Evolutionary conservation across 2,888 invertebrate genomes (phyloP).

Genomic region (Papilio protenor): DNA sequence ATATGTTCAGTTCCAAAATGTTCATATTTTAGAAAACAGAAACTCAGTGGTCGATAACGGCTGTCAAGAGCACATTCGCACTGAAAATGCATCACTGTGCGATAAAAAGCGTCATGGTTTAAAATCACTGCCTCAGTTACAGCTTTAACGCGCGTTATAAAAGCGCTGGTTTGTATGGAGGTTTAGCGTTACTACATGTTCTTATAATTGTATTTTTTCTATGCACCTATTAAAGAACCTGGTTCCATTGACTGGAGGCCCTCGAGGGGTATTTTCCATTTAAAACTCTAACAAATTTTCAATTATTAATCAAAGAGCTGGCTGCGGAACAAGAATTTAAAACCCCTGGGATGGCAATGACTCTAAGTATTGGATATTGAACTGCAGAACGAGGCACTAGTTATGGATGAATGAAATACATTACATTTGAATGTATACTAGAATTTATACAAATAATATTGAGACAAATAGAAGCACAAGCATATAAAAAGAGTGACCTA

Average conservation of each 20-base stretch:
- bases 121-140: too few relatives aligned
- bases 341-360: background rate
- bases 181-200: background rate
- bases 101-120: too few relatives aligned
- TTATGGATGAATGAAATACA: too few relatives aligned
- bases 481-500: too few relatives aligned
- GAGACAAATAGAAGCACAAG: too few relatives aligned
- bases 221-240: background rate
- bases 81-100: too few relatives aligned
- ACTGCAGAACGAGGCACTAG: too few relatives aligned
- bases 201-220: background rate
- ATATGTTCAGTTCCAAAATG: background rate
- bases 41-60: background rate
- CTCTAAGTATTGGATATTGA: background rate
- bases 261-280: background rate
- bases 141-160: too few relatives aligned
- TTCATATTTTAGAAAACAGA: background rate
- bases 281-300: background rate
- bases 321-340: background rate
- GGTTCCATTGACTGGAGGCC: background rate
- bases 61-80: background rate
- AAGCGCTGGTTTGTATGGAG: too few relatives aligned
- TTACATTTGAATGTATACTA: too few relatives aligned
- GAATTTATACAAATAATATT: too few relatives aligned
- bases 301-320: background rate